Evolutionary conservation across 2,888 invertebrate species (phyloP), one percentile per base, ranked within the genome.

Genomic region (Erebia aethiops): DNA sequence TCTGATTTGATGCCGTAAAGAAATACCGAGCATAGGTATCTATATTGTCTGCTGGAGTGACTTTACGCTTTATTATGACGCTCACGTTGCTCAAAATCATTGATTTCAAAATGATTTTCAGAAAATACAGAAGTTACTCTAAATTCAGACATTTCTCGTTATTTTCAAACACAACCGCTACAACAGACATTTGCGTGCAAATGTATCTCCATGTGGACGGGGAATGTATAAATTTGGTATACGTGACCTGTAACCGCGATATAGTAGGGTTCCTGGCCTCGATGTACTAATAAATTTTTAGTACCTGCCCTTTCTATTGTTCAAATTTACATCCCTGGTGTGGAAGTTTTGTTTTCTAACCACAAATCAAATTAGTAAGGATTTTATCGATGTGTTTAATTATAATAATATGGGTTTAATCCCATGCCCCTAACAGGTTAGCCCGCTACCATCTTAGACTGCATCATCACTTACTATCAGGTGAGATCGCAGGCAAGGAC

Each of bases 151-250:
- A 41, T 52, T 67, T 64, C 62, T 14, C 49, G 26, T 52, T 35
- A 57, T 65, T 52, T 35, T 52, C 58, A 64, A 18, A 49, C 67
- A 57, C 67, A 54, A 68, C 46, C 63, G 49, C 43, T 56, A 70
- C 63, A 21, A 60, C 26, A 57, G 35, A 64, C 67, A 69, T 72
- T 70, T 74, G 69, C 67, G 70, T 75, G 62, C 56, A 72, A 74
- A 75, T 65, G 71, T 62, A 52, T 58, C 41, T 63, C 46, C 14
- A 52, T 41, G 70, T 35, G 64, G 67, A 67, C 51, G 71, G 64
- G 67, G 68, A 62, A 56, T 21, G 41, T 60, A 66, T 71, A 71
- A 68, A 70, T 71, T 71, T 18, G 41, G 5, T 41, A 70, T 49
- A 75, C 65, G 71, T 71, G 71, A 60, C 64, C 66, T 69, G 70